Conservation (phyloP, 2,888 invertebrate species). For the Bugulina stolonifera region DNA sequence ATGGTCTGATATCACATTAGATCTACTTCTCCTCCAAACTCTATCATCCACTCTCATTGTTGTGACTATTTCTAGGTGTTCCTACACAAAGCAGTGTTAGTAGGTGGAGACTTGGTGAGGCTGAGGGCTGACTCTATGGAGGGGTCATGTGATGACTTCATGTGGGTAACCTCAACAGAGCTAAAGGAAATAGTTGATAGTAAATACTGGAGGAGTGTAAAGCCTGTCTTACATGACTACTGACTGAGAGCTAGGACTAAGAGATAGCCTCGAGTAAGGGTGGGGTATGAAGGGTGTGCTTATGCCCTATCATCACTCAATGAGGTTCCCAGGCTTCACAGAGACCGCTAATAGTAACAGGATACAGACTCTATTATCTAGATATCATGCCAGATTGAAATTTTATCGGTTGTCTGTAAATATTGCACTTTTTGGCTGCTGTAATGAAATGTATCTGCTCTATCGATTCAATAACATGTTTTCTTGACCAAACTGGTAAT, state of each 20-base stretch:
- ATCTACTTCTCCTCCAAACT: too few relatives aligned
- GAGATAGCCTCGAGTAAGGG: neutral
- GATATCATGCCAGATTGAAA: too few relatives aligned
- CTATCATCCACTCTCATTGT: too few relatives aligned
- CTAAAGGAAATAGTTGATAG: neutral
- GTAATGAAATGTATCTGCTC: too few relatives aligned
- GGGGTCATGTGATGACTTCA: neutral
- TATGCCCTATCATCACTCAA: neutral
- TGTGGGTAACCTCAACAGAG: neutral
- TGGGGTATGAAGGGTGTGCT: neutral
- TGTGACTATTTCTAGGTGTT: constrained; percentile 20
- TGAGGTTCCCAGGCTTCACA: neutral
- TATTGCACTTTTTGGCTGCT: too few relatives aligned
- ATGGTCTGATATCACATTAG: too few relatives aligned
- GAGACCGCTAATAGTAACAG: neutral
- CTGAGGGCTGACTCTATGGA: neutral
- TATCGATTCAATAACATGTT: too few relatives aligned
- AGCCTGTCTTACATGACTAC: constrained; percentile 1
- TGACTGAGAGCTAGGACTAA: neutral
- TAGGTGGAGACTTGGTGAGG: neutral
- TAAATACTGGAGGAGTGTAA: neutral
- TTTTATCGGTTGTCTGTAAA: too few relatives aligned
- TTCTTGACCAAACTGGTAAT: too few relatives aligned
- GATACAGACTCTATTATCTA: too few relatives aligned
- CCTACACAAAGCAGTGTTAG: constrained; percentile 5